These are phyloP conservation scores for Drosophila rufa DNA, from an alignment of 1,140 invertebrate genomes.

Conservation along the genomic window DNA sequence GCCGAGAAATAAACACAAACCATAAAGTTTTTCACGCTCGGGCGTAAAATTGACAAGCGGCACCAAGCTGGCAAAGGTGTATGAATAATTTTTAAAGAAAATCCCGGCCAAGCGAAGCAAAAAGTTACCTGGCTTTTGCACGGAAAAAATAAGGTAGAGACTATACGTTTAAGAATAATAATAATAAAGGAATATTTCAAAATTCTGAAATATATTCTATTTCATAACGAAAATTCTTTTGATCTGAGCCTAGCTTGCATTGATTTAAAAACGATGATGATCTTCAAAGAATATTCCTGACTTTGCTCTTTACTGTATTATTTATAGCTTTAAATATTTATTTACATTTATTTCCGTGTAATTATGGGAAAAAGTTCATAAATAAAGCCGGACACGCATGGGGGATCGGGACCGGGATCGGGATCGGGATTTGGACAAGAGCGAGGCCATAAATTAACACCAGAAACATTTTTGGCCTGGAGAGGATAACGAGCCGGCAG, in stretches of 20 bases:
- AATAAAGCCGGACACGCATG: slow-evolving; percentile 17
- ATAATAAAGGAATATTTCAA: too few species aligned
- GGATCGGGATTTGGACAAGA: slow-evolving; percentile 22
- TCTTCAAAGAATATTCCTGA: too few species aligned
- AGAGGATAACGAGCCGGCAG: slow-evolving; percentile 49
- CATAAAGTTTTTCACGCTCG: slow-evolving; percentile 57
- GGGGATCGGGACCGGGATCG: not conserved
- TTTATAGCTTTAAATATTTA: too few species aligned
- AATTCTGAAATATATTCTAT: slow-evolving; percentile 16
- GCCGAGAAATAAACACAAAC: slow-evolving; percentile 26
- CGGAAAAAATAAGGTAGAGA: not conserved
- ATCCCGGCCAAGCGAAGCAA: slow-evolving; percentile 17
- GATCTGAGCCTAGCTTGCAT: not conserved
- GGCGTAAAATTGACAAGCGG: slow-evolving; percentile 56
- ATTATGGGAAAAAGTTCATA: slow-evolving; percentile 23
- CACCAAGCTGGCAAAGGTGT: slow-evolving; percentile 45
- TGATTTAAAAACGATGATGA: not conserved
- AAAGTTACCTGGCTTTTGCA: too few species aligned
- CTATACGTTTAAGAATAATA: too few species aligned
- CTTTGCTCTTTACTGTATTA: too few species aligned
- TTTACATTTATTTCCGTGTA: not conserved
- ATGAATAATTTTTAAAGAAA: slow-evolving; percentile 46
- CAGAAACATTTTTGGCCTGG: slow-evolving; percentile 15
- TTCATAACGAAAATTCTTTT: not conserved
- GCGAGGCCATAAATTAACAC: slow-evolving; percentile 69